Evolutionary conservation across 1,140 invertebrate genomes (phyloP).

Genomic region (Himalopsyche phryganea): DNA sequence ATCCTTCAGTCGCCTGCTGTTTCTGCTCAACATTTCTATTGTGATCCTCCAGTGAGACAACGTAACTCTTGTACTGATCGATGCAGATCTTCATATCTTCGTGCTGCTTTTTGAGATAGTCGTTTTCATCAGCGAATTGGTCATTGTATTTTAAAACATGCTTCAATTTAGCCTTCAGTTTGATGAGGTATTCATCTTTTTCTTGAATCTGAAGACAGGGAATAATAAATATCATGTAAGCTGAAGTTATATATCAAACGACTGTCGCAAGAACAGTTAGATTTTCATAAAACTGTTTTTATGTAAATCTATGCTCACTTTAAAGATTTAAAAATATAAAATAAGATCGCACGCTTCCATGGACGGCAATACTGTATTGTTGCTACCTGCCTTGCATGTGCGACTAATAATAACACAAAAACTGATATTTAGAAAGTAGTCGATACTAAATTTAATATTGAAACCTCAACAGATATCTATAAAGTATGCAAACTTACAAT

Average conservation of each 20-base stretch:
- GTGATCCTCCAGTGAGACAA: slow-evolving; percentile 21
- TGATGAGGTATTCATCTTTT: slow-evolving; percentile 20
- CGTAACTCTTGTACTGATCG: slow-evolving; percentile 26
- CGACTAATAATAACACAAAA: too few relatives aligned
- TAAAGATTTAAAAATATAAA: too few relatives aligned
- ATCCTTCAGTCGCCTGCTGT: neutral
- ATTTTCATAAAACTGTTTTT: too few relatives aligned
- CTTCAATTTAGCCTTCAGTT: slow-evolving; percentile 28
- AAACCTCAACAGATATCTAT: too few relatives aligned
- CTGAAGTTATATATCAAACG: too few relatives aligned
- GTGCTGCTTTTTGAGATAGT: slow-evolving; percentile 25
- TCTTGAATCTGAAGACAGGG: slow-evolving; percentile 19
- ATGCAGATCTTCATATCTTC: slow-evolving; percentile 30
- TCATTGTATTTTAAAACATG: slow-evolving; percentile 21
- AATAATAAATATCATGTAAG: neutral
- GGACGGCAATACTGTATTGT: too few relatives aligned
- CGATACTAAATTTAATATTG: too few relatives aligned
- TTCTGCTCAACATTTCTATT: neutral
- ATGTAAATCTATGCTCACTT: too few relatives aligned
- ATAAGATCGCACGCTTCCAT: too few relatives aligned
- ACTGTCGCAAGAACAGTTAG: too few relatives aligned
- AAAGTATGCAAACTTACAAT: slow-evolving; percentile 8
- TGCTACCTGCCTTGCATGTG: too few relatives aligned
- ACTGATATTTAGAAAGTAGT: too few relatives aligned
- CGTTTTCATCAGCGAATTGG: slow-evolving; percentile 33